Evolutionary conservation across 2,888 invertebrate species (phyloP), one percentile per base, ranked within the genome.

Genomic region (Gastracanthus pulcherrimus): DNA sequence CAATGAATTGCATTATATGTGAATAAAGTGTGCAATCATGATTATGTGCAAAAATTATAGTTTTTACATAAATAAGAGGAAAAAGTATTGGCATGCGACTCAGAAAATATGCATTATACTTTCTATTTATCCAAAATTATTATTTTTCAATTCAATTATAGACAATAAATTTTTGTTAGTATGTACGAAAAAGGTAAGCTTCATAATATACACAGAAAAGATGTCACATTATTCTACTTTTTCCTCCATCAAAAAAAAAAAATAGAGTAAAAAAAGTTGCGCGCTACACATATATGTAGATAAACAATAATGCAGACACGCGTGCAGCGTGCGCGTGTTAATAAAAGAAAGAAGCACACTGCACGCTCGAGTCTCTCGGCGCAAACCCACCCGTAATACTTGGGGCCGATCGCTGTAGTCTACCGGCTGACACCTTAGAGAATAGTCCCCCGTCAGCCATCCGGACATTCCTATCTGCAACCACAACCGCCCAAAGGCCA

Each of bases 381-480:
- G n/a, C 77, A 88, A 88, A 95, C 95, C 95, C 95, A 98, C 98
- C 95, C 97, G 95, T 93, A 98, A 93, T 90, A 98, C 97, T 94
- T 95, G 95, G 92, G 97, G 96, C 94, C 95, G 95, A 93, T 96
- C 96, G 92, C 97, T 96, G 95, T 98, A 97, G 95, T 98, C 97
- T 92, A 98, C 98, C 90, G 98, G 98, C 94, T 98, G 97, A 95
- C 98, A 98, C 92, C 96, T 96, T 93, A 96, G 95, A 94, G 96
- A 98, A 95, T 98, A 98, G 92, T 97, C 96, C 92, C 97, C 97
- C 92, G 96, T 96, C 93, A 98, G 95, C 98, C 98, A 98, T 92
- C 98, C 98, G 92, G 96, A 95, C 93, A 95, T 94, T 92, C 95
- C 95, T 93, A 97, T 96, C 97, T 97, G 96, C 93, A 95, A 95